These are phyloP conservation scores for Chelmon rostratus DNA, from an alignment of 2,797 vertebrate genomes.

Conservation along the genomic window DNA sequence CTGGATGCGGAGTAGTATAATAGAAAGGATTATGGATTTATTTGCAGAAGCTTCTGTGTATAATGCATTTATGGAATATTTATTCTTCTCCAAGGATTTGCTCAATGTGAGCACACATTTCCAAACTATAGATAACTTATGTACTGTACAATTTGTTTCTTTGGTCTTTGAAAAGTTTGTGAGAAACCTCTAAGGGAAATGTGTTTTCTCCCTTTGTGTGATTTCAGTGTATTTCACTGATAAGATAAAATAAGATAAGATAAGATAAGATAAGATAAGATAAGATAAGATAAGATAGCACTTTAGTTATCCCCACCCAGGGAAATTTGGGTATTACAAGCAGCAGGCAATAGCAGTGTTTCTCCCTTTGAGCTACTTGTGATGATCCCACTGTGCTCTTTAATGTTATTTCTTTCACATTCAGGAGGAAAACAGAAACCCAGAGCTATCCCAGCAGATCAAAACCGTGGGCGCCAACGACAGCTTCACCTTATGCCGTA, in stretches of 20 bases:
- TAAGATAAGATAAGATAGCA: too few species aligned
- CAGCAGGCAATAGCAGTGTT: too few species aligned
- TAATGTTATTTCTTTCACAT: slow-evolving; percentile 13
- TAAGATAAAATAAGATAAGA: too few species aligned
- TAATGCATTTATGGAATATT: background rate
- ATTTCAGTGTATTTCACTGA: background rate
- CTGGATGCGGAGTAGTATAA: background rate
- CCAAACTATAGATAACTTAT: background rate
- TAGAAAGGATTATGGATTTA: too few species aligned
- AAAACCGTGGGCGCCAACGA: slow-evolving; percentile 79
- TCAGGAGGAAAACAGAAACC: slow-evolving; percentile 85
- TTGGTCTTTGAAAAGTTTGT: background rate
- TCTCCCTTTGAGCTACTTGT: background rate
- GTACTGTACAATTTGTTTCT: background rate
- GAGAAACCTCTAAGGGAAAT: background rate
- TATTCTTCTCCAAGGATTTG: background rate
- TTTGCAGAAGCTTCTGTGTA: background rate
- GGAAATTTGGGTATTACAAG: too few species aligned
- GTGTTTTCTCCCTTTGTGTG: background rate
- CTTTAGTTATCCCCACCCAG: too few species aligned
- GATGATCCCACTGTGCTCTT: background rate
- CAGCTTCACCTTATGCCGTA: slow-evolving; percentile 75
- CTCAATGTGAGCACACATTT: background rate
- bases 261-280: too few species aligned
- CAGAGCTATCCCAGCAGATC: slow-evolving; percentile 78